These are phyloP conservation scores for Heliothis subflexa DNA, from an alignment of 1,140 invertebrate species.

Conservation along the genomic window DNA sequence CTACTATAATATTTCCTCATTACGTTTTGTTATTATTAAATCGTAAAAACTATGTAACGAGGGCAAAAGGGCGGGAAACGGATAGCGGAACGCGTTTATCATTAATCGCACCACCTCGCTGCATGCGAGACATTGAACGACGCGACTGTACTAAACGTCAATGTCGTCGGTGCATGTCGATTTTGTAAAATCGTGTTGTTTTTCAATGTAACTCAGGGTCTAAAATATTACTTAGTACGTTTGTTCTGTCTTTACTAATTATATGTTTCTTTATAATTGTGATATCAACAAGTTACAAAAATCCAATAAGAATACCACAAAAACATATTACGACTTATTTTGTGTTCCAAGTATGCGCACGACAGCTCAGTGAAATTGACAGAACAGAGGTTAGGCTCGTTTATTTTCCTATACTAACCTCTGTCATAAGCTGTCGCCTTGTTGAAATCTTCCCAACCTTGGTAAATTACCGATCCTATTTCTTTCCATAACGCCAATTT, in stretches of 20 bases:
- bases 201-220: not conserved
- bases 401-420: slow-evolving; percentile 61
- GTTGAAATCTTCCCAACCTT: slow-evolving; percentile 71
- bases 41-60: slow-evolving; percentile 27
- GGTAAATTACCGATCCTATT: slow-evolving; percentile 71
- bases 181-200: not conserved
- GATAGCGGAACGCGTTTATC: slow-evolving; percentile 15
- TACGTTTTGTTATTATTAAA: slow-evolving; percentile 28
- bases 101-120: slow-evolving; percentile 6
- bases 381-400: slow-evolving; percentile 37
- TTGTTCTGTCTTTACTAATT: too few relatives aligned
- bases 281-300: too few relatives aligned
- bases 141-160: not conserved
- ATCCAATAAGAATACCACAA: too few relatives aligned
- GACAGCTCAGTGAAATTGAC: slow-evolving; percentile 6
- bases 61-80: slow-evolving; percentile 36
- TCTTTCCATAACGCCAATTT: slow-evolving; percentile 77
- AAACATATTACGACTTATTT: not conserved
- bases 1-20: slow-evolving; percentile 7
- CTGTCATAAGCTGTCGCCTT: slow-evolving; percentile 76
- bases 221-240: not conserved
- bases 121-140: slow-evolving; percentile 6
- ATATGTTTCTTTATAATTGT: too few relatives aligned
- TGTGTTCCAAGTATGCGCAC: not conserved
- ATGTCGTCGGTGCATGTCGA: not conserved